Evolutionary conservation across 2,113 vertebrate genomes (phyloP).

Genomic region (Macquaria australasica): DNA sequence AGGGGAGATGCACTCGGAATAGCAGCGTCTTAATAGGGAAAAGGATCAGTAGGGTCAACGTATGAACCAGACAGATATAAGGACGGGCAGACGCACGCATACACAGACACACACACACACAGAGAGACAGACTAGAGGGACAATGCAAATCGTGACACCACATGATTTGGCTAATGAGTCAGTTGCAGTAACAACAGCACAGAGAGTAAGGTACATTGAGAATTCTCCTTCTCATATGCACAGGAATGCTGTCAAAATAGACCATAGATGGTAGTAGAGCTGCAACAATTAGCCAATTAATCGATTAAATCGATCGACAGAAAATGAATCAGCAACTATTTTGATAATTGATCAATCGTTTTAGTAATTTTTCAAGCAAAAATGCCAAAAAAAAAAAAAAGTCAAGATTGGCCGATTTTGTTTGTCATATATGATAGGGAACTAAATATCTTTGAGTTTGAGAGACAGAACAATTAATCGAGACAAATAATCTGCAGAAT

Average conservation of each 20-base stretch:
- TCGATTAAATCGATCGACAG: too few relatives aligned
- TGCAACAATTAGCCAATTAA: not conserved
- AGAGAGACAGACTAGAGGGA: not conserved
- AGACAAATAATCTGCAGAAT: not conserved
- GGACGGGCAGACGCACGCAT: not conserved
- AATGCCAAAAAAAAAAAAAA: not conserved
- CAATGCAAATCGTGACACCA: conserved; percentile 40
- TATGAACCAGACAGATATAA: not conserved
- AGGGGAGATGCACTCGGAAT: conserved; percentile 39
- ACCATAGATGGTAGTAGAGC: not conserved
- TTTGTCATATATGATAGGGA: not conserved
- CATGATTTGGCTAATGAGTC: conserved; percentile 50
- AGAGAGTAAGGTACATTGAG: not conserved
- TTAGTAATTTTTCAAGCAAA: not conserved
- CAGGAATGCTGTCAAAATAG: not conserved
- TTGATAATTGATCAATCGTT: not conserved
- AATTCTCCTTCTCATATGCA: not conserved
- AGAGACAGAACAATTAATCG: not conserved
- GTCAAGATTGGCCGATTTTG: not conserved
- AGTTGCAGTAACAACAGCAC: conserved; percentile 17
- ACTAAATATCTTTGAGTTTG: not conserved
- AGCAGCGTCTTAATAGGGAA: conserved; percentile 44
- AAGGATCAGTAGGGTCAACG: conserved; percentile 10
- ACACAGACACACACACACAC: too few relatives aligned
- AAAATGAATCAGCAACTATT: not conserved